A percentile compares a stretch with the other conserved stretches of the same genome.
Evolutionary conservation across 2,888 invertebrate species (phyloP).

Genomic region (Campoletis raptor): DNA sequence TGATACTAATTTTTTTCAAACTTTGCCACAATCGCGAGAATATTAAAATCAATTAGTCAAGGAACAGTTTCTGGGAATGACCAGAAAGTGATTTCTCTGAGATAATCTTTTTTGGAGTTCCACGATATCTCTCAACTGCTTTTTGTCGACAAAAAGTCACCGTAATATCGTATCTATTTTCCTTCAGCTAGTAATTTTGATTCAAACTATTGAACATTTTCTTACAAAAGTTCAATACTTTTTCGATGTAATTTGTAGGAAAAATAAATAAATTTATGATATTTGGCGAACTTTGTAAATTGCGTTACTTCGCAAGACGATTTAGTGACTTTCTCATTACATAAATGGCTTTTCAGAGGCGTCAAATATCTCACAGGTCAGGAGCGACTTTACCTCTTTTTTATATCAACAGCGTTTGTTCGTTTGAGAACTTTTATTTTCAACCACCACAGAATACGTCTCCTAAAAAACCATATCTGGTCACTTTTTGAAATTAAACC

Average conservation of each 20-base stretch:
- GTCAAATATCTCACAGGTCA: conserved; percentile 4
- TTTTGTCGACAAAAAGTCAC: neutral
- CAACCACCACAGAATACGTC: neutral
- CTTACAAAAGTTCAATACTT: neutral
- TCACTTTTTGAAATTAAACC: conserved; percentile 4
- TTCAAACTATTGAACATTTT: neutral
- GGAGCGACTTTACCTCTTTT: neutral
- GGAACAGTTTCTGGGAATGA: neutral
- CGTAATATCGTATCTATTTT: neutral
- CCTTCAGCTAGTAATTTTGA: neutral
- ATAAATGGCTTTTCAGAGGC: neutral
- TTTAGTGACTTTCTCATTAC: neutral
- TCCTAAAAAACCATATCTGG: neutral
- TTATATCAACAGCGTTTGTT: neutral
- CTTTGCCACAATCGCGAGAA: neutral
- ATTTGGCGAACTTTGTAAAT: neutral
- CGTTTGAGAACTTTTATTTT: neutral
- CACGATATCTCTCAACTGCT: neutral
- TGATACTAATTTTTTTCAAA: neutral
- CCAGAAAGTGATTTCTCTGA: neutral
- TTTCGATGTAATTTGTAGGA: neutral
- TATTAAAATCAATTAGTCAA: neutral
- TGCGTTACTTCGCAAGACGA: neutral
- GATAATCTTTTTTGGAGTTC: neutral
- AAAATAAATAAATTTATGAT: neutral